Percentiles rank a stretch among this genome's conserved stretches.
Conservation (phyloP, 2,888 invertebrate species). For the Latrodectus hesperus region DNA sequence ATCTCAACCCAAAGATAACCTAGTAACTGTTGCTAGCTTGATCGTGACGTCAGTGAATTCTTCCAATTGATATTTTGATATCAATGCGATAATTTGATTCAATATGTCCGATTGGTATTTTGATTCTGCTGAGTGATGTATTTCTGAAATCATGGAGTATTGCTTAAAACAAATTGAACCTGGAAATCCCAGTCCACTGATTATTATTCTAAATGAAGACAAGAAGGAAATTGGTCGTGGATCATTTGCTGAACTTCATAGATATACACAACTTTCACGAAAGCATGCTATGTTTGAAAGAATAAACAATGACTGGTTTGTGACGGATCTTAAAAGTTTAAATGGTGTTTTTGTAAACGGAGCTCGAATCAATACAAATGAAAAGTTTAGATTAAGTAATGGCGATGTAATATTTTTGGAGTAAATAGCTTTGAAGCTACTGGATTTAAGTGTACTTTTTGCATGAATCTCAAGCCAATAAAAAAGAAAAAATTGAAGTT, state of each 20-base stretch:
- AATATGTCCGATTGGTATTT: too few species aligned
- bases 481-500: not conserved
- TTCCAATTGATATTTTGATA: too few species aligned
- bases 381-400: not conserved
- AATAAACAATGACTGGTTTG: conserved; percentile 10
- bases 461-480: not conserved
- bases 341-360: conserved; percentile 57
- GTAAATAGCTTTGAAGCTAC: not conserved
- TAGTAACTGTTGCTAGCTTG: too few species aligned
- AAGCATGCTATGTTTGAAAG: conserved; percentile 36
- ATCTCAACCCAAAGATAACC: too few species aligned
- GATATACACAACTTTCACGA: conserved; percentile 37
- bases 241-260: not conserved
- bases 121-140: too few species aligned
- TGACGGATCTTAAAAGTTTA: conserved; percentile 44
- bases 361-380: not conserved
- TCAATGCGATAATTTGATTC: too few species aligned
- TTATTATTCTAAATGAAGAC: not conserved
- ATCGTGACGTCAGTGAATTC: too few species aligned
- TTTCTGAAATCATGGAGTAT: not conserved
- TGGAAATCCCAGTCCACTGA: not conserved
- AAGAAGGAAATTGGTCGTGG: not conserved
- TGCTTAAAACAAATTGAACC: not conserved
- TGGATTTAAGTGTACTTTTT: not conserved
- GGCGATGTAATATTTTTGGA: not conserved